Percentiles rank a stretch among this genome's conserved stretches.
Evolutionary conservation across 2,888 invertebrate genomes (phyloP).

Genomic region (Cyaniris semiargus): DNA sequence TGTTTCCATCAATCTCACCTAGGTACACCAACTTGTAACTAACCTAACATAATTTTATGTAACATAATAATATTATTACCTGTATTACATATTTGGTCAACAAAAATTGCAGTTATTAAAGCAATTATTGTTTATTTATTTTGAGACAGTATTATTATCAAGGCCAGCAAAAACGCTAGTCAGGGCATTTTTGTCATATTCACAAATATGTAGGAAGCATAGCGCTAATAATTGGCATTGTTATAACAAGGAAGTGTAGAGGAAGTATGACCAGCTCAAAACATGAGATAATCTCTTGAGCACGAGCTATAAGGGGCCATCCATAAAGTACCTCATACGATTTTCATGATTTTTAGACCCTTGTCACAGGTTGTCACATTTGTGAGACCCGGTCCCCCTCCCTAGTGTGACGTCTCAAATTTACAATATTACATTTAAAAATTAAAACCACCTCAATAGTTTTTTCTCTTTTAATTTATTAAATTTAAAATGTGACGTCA

Average conservation of each 20-base stretch:
- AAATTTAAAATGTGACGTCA: too few species aligned
- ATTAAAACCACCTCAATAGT: too few species aligned
- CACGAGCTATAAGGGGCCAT: neutral
- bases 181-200: constrained; percentile 22
- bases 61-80: neutral
- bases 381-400: too few species aligned
- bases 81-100: neutral
- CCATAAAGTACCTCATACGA: too few species aligned
- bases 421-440: too few species aligned
- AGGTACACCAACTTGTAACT: neutral
- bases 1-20: neutral
- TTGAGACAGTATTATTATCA: neutral
- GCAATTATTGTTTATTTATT: neutral
- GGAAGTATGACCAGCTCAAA: constrained; percentile 3
- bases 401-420: too few species aligned
- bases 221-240: constrained; percentile 14
- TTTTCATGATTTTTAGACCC: too few species aligned
- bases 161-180: neutral
- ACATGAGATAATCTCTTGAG: neutral
- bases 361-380: too few species aligned
- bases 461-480: too few species aligned
- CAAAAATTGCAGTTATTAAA: neutral
- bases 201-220: constrained; percentile 22
- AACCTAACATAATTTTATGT: too few species aligned
- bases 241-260: constrained; percentile 16